These are phyloP conservation scores for Polyodon spathula DNA, from an alignment of 2,113 vertebrate species.

Conservation along the genomic window DNA sequence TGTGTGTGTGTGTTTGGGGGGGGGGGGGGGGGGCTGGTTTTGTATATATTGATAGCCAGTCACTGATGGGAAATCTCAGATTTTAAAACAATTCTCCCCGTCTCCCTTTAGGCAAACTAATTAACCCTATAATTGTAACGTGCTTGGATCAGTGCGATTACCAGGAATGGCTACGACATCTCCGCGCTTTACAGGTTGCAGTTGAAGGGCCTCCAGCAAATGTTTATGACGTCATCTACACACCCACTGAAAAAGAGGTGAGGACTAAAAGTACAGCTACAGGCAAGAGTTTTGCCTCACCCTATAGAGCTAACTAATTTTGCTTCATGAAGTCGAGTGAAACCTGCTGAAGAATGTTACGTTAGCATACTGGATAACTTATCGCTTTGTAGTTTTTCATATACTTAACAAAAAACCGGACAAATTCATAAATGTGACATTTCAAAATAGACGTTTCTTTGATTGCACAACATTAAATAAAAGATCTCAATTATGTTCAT, in stretches of 20 bases:
- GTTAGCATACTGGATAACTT: too few species aligned
- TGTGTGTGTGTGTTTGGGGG: not conserved
- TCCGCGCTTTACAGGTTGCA: slow-evolving; percentile 52
- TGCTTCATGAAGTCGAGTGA: too few species aligned
- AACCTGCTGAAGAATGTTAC: too few species aligned
- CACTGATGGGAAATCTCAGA: too few species aligned
- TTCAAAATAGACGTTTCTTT: too few species aligned
- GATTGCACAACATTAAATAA: too few species aligned
- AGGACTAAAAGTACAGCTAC: not conserved
- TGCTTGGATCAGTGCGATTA: slow-evolving; percentile 50
- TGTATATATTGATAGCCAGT: not conserved
- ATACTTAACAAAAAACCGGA: too few species aligned
- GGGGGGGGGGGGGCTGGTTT: not conserved
- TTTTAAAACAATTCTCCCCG: not conserved
- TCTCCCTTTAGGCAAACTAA: slow-evolving; percentile 52
- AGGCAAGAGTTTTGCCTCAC: not conserved
- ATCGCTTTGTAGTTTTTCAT: too few species aligned
- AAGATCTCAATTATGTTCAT: too few species aligned
- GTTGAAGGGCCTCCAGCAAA: slow-evolving; percentile 51
- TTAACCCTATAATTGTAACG: slow-evolving; percentile 64
- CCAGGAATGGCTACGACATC: slow-evolving; percentile 59
- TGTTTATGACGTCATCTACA: slow-evolving; percentile 66
- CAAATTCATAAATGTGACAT: too few species aligned
- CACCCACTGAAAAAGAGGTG: slow-evolving; percentile 38
- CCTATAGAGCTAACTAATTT: too few species aligned